A percentile compares a stretch with the other conserved stretches of the same genome.
Evolutionary conservation across 2,113 vertebrate genomes (phyloP).

Genomic region (Columba janthina): DNA sequence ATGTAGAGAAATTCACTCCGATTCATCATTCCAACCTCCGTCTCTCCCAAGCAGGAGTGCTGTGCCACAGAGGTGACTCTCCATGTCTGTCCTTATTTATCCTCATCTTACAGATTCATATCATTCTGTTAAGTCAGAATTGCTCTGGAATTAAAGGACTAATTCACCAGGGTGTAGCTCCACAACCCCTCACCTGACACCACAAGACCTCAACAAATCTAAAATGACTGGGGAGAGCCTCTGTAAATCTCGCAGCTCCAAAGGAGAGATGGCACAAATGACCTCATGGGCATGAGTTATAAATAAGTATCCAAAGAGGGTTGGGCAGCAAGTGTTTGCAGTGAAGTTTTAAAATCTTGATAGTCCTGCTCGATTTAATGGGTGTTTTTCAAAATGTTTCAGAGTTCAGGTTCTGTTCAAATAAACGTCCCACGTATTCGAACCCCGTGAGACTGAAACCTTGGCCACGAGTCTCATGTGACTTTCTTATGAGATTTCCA

Average conservation of each 20-base stretch:
- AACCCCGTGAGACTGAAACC: neutral
- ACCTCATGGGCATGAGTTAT: neutral
- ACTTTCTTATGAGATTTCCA: slow-evolving; percentile 62
- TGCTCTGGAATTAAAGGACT: neutral
- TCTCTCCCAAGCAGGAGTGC: neutral
- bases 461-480: neutral
- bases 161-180: neutral
- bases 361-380: neutral
- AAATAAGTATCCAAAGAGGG: neutral
- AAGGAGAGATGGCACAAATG: neutral
- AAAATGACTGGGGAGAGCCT: neutral
- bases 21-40: neutral
- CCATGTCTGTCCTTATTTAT: neutral
- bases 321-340: neutral
- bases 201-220: neutral
- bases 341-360: neutral
- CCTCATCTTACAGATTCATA: neutral
- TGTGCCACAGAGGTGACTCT: neutral
- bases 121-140: neutral
- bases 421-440: neutral
- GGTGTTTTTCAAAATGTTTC: neutral
- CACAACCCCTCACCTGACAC: neutral
- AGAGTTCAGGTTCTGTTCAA: slow-evolving; percentile 27
- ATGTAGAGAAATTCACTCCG: neutral
- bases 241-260: neutral